phyloP scores from a whole-genome alignment of 2,797 vertebrate species.

The Emydoidea blandingii region DNA sequence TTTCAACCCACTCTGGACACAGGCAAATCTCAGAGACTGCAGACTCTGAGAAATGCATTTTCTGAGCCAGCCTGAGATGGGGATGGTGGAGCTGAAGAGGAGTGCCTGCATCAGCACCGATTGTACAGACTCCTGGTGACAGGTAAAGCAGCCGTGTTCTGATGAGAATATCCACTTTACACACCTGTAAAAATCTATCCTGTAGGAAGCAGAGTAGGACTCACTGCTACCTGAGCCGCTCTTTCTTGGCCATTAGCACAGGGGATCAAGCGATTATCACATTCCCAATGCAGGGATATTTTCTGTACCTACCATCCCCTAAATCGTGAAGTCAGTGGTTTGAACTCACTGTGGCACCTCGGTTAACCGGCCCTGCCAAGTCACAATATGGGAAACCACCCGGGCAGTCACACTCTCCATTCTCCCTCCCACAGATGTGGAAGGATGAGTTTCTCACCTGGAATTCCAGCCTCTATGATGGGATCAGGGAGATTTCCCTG shows the following conservation, averaged over 20 bases:
- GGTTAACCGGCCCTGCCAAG: background rate
- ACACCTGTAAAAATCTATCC: too few species aligned
- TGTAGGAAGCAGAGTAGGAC: background rate
- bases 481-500: conserved; percentile 88
- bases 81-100: background rate
- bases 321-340: background rate
- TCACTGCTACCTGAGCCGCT: background rate
- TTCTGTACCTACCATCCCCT: background rate
- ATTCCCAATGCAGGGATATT: background rate
- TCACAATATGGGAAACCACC: background rate
- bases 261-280: background rate
- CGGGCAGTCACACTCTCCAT: background rate
- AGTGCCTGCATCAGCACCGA: background rate
- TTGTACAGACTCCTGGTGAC: background rate
- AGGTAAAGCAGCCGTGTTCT: background rate
- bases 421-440: conserved; percentile 84
- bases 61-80: background rate
- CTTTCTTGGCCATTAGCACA: background rate
- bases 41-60: background rate
- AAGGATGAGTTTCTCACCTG: conserved; percentile 91
- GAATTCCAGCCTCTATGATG: conserved; percentile 90
- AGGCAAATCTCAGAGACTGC: background rate
- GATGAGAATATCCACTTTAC: background rate
- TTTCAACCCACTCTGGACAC: background rate
- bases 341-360: too few species aligned